Evolutionary conservation across 2,797 vertebrate species (phyloP).

Genomic region (Chelon labrosus): DNA sequence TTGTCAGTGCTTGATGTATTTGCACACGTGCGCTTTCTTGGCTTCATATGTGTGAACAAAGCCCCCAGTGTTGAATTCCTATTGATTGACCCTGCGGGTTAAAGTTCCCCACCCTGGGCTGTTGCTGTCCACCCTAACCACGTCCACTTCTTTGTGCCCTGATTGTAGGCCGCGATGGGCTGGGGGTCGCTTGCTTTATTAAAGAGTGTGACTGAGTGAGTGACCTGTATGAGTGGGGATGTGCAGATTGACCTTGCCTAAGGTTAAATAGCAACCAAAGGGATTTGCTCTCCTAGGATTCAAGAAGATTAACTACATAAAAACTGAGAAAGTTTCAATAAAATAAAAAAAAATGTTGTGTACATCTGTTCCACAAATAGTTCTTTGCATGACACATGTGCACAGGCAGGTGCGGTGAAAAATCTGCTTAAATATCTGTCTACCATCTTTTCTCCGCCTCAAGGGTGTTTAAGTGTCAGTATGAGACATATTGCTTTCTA

Average conservation of each 20-base stretch:
- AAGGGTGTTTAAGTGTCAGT: not conserved
- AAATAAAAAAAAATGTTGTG: slow-evolving; percentile 7
- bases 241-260: slow-evolving; percentile 62
- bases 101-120: slow-evolving; percentile 66
- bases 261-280: slow-evolving; percentile 55
- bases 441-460: not conserved
- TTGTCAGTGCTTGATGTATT: slow-evolving; percentile 23
- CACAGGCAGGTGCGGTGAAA: not conserved
- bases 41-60: slow-evolving; percentile 69
- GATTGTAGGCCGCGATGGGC: slow-evolving; percentile 68
- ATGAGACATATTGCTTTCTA: slow-evolving; percentile 8
- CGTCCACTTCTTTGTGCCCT: slow-evolving; percentile 63
- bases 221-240: slow-evolving; percentile 53
- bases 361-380: not conserved
- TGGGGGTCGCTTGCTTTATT: slow-evolving; percentile 74
- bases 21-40: slow-evolving; percentile 19
- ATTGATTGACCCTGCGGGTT: slow-evolving; percentile 73
- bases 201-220: slow-evolving; percentile 78
- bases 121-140: slow-evolving; percentile 49
- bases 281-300: slow-evolving; percentile 36
- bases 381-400: not conserved
- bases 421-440: slow-evolving; percentile 4
- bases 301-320: not conserved
- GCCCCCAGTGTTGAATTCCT: slow-evolving; percentile 65
- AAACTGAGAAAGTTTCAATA: slow-evolving; percentile 28